These are phyloP conservation scores for Agapornis roseicollis DNA, from an alignment of 2,113 vertebrate species.

Conservation along the genomic window DNA sequence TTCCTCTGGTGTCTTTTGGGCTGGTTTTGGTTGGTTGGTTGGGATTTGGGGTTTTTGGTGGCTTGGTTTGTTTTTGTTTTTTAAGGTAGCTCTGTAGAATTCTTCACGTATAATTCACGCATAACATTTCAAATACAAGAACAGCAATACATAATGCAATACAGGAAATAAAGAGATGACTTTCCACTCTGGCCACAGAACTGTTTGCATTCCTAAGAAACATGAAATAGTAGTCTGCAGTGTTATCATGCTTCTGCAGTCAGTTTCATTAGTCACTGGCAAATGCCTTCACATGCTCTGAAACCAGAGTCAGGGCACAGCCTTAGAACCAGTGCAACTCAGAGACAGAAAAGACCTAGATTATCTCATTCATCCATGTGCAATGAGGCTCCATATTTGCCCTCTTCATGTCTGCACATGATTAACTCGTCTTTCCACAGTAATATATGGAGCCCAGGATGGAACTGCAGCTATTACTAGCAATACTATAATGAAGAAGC, in stretches of 20 bases:
- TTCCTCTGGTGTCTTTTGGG: not conserved
- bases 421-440: not conserved
- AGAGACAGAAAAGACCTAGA: not conserved
- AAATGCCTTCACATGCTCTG: not conserved
- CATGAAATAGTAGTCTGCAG: not conserved
- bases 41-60: not conserved
- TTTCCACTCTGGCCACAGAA: not conserved
- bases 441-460: not conserved
- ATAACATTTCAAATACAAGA: not conserved
- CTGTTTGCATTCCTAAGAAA: not conserved
- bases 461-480: not conserved
- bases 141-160: not conserved
- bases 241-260: not conserved
- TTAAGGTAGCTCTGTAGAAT: not conserved
- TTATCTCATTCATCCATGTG: not conserved
- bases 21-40: not conserved
- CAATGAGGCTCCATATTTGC: not conserved
- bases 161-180: not conserved
- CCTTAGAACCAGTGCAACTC: rapidly evolving
- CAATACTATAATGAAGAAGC: not conserved
- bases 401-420: not conserved
- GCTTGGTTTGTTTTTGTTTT: not conserved
- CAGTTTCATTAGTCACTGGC: not conserved
- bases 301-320: not conserved
- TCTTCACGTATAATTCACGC: not conserved